Conservation (phyloP, 2,113 vertebrate species). For the Actinemys pallida region DNA sequence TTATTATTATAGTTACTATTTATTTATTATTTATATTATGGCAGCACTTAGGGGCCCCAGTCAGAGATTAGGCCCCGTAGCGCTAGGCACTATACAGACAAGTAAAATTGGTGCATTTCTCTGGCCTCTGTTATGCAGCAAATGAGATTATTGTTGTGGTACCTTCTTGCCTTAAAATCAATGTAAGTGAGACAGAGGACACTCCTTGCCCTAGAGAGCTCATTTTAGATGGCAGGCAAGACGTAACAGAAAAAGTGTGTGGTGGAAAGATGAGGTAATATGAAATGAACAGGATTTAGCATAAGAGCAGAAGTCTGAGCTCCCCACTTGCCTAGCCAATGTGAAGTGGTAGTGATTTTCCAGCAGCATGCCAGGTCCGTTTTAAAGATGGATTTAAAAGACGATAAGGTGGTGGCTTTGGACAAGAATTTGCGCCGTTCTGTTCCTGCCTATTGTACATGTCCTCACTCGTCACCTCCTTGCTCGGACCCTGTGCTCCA, state of each 20-base stretch:
- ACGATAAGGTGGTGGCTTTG: accelerated
- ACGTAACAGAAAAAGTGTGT: accelerated
- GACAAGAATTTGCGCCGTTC: neutral
- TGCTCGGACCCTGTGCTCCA: accelerated
- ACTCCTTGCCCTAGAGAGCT: neutral
- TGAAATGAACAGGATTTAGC: accelerated
- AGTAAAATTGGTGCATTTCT: neutral
- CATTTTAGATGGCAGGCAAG: neutral
- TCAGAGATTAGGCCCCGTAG: neutral
- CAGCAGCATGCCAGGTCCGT: accelerated
- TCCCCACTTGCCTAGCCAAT: accelerated
- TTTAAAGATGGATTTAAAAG: neutral
- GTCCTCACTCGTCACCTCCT: neutral
- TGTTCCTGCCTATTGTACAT: neutral
- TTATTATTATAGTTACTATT: neutral
- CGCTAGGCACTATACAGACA: neutral
- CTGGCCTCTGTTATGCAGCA: neutral
- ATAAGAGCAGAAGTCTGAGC: neutral
- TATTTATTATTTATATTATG: neutral
- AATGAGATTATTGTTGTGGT: neutral
- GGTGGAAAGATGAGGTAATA: accelerated
- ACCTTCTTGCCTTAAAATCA: accelerated
- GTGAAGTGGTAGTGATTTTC: neutral
- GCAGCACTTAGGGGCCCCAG: neutral
- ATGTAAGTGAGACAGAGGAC: neutral